Conservation (phyloP, 2,113 vertebrate genomes). For the Lanius ludovicianus region DNA sequence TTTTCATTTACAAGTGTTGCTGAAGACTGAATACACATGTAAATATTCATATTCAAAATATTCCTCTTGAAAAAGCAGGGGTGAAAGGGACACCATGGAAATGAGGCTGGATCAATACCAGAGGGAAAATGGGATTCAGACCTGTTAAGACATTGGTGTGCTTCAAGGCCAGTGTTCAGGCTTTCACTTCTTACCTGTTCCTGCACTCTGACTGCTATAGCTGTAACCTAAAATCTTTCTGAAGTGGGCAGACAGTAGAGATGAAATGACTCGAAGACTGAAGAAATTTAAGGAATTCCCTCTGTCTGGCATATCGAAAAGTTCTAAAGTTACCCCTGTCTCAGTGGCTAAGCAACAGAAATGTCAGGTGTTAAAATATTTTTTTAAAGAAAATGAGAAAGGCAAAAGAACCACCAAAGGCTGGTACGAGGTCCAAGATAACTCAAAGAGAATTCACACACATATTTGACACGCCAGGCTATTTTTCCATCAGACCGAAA, state of each 20-base stretch:
- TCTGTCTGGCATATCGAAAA: not conserved
- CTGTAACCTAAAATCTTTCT: not conserved
- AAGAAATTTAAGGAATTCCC: slow-evolving; percentile 25
- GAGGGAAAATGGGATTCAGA: not conserved
- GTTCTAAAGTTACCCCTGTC: not conserved
- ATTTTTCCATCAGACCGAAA: slow-evolving; percentile 33
- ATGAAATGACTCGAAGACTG: not conserved
- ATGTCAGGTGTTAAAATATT: slow-evolving; percentile 63
- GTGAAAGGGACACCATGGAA: not conserved
- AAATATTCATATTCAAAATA: not conserved
- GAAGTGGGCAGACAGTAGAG: not conserved
- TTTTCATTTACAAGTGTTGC: not conserved
- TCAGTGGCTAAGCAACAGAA: not conserved
- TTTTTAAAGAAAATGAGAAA: slow-evolving; percentile 52
- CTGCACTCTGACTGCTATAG: not conserved
- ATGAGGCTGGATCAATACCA: not conserved
- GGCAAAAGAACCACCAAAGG: slow-evolving; percentile 32
- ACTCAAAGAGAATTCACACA: slow-evolving; percentile 22
- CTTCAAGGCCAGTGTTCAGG: not conserved
- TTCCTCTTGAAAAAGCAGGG: not conserved
- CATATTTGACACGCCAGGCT: slow-evolving; percentile 3
- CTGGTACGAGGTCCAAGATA: slow-evolving; percentile 12
- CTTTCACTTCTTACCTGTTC: not conserved
- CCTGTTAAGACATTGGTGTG: not conserved
- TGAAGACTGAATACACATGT: not conserved